Percentiles rank a stretch among this genome's conserved stretches.
phyloP scores from a whole-genome alignment of 2,797 vertebrate genomes.

The Perodicticus potto region DNA sequence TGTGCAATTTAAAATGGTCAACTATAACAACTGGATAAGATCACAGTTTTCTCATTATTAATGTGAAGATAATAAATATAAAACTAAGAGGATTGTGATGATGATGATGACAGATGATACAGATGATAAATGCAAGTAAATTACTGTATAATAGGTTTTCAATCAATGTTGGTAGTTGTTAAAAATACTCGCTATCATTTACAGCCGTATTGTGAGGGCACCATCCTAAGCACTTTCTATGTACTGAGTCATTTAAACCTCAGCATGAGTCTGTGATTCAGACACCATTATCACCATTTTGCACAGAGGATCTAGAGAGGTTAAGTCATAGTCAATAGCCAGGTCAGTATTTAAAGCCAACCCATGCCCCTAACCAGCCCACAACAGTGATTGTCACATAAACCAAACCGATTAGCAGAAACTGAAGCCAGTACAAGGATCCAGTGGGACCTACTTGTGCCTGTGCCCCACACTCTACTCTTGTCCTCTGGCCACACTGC shows the following conservation, averaged over 20 bases:
- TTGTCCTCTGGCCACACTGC: neutral
- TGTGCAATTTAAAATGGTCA: no score
- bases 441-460: neutral
- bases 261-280: neutral
- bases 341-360: neutral
- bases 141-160: neutral
- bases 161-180: neutral
- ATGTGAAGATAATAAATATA: neutral
- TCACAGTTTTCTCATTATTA: neutral
- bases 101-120: no score
- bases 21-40: neutral
- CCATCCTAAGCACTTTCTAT: neutral
- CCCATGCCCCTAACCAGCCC: neutral
- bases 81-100: neutral
- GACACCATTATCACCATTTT: neutral
- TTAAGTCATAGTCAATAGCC: neutral
- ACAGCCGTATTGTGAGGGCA: neutral
- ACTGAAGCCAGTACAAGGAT: neutral
- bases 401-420: neutral
- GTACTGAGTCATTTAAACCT: neutral
- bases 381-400: neutral
- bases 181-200: neutral
- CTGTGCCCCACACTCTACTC: neutral
- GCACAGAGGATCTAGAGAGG: neutral
- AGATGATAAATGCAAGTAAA: neutral